Evolutionary conservation across 1,140 invertebrate genomes (phyloP).

Genomic region (Mycetomoellerius zeteki): DNA sequence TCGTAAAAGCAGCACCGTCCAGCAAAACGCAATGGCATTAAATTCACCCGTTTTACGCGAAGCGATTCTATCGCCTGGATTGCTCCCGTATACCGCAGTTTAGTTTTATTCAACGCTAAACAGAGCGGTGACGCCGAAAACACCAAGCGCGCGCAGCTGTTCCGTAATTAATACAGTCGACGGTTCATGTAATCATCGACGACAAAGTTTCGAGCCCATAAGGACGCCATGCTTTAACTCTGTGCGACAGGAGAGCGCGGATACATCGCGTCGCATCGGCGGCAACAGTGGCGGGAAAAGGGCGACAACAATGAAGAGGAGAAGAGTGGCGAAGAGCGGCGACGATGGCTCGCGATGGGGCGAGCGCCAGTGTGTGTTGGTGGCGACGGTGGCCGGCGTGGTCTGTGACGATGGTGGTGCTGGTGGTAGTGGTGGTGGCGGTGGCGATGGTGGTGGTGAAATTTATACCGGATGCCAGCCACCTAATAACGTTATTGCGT

Average conservation of each 20-base stretch:
- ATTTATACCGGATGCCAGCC: conserved; percentile 85
- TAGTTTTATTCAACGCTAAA: conserved; percentile 59
- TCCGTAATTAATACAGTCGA: conserved; percentile 65
- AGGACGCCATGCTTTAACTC: conserved; percentile 62
- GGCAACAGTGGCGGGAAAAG: conserved; percentile 40
- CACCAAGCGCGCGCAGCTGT: conserved; percentile 40
- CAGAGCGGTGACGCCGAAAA: conserved; percentile 20
- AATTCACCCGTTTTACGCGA: conserved; percentile 18
- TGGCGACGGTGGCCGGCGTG: conserved; percentile 44
- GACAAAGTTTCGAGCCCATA: conserved; percentile 64
- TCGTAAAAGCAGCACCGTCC: not conserved
- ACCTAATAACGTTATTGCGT: conserved; percentile 86
- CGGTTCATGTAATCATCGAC: conserved; percentile 61
- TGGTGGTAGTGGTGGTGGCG: conserved; percentile 2
- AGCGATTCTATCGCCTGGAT: conserved; percentile 37
- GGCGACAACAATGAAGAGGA: conserved; percentile 59
- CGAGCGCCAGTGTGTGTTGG: conserved; percentile 21
- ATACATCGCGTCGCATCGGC: conserved; percentile 53
- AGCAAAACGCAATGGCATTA: not conserved
- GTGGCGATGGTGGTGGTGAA: conserved; percentile 75
- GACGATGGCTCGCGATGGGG: conserved; percentile 16
- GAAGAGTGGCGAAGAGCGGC: conserved; percentile 56
- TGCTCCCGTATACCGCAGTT: conserved; percentile 9
- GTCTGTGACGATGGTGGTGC: conserved; percentile 31
- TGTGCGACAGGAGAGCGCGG: conserved; percentile 49